Evolutionary conservation across 1,140 invertebrate species (phyloP).

Genomic region (Nixonia krombeini): DNA sequence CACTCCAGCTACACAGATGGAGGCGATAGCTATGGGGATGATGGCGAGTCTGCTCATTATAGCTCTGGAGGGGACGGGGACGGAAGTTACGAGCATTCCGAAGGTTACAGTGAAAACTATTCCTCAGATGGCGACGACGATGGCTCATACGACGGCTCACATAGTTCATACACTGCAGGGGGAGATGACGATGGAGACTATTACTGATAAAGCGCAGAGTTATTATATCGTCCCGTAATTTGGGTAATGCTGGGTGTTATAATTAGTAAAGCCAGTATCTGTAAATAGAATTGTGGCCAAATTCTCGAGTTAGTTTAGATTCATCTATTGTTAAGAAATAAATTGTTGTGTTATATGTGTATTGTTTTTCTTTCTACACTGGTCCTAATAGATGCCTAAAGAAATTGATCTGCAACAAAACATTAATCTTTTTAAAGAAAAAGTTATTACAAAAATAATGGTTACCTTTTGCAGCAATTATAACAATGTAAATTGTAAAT

Average conservation of each 20-base stretch:
- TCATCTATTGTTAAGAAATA: neutral
- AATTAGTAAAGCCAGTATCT: conserved; percentile 17
- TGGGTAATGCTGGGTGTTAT: neutral
- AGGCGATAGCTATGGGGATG: conserved; percentile 16
- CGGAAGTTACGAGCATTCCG: conserved; percentile 42
- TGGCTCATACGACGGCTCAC: conserved; percentile 48
- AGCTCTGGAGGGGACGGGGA: conserved; percentile 41
- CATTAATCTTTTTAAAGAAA: no score
- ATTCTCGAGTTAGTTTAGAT: neutral
- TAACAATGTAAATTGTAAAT: no score
- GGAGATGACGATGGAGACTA: conserved; percentile 42
- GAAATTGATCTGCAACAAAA: no score
- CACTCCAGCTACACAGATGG: conserved; percentile 46
- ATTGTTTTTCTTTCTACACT: no score
- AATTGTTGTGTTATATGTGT: no score
- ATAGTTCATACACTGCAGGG: conserved; percentile 52
- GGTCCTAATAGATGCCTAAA: no score
- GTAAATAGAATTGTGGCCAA: conserved; percentile 17
- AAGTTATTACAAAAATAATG: neutral
- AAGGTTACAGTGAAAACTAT: conserved; percentile 50
- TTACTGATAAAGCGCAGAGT: conserved; percentile 46
- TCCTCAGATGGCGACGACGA: conserved; percentile 44
- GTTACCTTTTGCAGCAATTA: neutral
- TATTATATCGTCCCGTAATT: neutral
- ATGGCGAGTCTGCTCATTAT: conserved; percentile 41